A percentile compares a stretch with the other conserved stretches of the same genome.
Evolutionary conservation across 2,797 vertebrate species (phyloP).

Genomic region (Parauchenoglanis punctatus): DNA sequence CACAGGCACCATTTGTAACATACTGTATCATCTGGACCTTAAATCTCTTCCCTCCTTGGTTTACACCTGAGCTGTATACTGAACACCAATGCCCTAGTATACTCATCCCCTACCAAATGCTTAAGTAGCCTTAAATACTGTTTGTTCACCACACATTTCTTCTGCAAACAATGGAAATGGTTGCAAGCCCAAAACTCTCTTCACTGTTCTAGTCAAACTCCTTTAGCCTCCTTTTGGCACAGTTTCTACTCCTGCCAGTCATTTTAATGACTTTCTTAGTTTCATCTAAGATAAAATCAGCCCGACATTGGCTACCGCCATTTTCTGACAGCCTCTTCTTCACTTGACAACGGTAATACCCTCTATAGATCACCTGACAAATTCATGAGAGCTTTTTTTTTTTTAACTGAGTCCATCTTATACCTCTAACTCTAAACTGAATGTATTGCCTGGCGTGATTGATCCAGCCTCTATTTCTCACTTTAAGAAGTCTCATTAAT

Average conservation of each 20-base stretch:
- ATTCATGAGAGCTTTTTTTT: background rate
- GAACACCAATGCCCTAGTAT: background rate
- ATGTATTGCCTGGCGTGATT: background rate
- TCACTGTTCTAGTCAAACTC: background rate
- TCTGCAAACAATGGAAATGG: background rate
- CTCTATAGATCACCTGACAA: background rate
- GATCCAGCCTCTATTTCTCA: background rate
- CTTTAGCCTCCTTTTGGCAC: background rate
- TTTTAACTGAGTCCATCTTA: background rate
- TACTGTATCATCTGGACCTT: background rate
- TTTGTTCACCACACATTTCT: background rate
- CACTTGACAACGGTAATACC: background rate
- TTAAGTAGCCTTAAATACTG: background rate
- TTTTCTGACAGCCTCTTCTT: background rate
- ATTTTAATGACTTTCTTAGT: background rate
- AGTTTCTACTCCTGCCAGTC: slow-evolving; percentile 2
- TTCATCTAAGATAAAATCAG: slow-evolving; percentile 23
- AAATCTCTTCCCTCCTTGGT: background rate
- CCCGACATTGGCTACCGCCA: background rate
- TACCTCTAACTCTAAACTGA: background rate
- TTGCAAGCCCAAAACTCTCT: background rate
- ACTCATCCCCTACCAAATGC: background rate
- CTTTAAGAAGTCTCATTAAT: background rate
- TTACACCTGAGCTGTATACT: background rate
- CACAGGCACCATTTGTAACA: background rate